Evolutionary conservation across 2,113 vertebrate genomes (phyloP).

Genomic region (Actenoides lindsayi): DNA sequence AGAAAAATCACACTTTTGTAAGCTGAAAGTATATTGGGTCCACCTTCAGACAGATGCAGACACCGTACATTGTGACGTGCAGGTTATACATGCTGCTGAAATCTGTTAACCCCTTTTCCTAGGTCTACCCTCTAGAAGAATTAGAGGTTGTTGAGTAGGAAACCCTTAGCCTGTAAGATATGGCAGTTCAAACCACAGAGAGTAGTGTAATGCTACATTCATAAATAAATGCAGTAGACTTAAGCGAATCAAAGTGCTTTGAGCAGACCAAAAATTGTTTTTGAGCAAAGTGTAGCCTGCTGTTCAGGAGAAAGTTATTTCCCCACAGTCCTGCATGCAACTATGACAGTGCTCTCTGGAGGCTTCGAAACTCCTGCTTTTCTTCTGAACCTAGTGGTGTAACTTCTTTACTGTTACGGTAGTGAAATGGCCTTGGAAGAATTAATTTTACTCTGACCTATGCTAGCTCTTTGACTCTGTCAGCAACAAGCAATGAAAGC

Average conservation of each 20-base stretch:
- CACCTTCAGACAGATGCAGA: not conserved
- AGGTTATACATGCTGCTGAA: not conserved
- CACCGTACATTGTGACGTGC: rapidly evolving
- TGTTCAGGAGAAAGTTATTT: not conserved
- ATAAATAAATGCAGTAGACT: not conserved
- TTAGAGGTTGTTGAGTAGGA: not conserved
- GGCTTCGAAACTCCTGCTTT: not conserved
- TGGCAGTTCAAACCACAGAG: not conserved
- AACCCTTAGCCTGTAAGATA: not conserved
- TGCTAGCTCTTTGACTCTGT: not conserved
- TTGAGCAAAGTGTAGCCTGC: not conserved
- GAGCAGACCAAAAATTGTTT: not conserved
- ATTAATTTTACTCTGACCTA: not conserved
- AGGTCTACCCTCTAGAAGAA: not conserved
- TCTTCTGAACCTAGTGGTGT: not conserved
- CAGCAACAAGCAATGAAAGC: not conserved
- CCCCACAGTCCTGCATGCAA: not conserved
- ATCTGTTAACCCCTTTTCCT: not conserved
- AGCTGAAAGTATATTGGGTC: not conserved
- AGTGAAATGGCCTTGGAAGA: not conserved
- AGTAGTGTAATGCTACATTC: not conserved
- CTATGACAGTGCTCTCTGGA: not conserved
- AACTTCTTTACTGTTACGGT: not conserved
- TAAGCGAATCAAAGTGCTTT: not conserved
- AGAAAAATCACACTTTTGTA: not conserved